These are phyloP conservation scores for Luperina nickerlii DNA, from an alignment of 2,888 invertebrate genomes.

Conservation along the genomic window DNA sequence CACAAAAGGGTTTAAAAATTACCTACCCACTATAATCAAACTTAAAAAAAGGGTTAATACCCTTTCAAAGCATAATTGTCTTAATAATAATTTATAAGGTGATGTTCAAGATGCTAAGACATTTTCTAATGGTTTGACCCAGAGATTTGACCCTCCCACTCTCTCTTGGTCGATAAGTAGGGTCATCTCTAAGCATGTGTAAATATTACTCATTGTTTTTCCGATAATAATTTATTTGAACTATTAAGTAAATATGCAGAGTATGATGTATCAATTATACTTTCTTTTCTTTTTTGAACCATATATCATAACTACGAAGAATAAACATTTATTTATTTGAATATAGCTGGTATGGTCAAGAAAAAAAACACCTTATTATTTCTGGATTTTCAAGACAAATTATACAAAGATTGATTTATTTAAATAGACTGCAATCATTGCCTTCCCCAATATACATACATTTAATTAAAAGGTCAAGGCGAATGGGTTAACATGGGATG, in stretches of 20 bases:
- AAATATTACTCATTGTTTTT: not conserved
- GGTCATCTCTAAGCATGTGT: not conserved
- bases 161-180: not conserved
- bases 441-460: not conserved
- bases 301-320: not conserved
- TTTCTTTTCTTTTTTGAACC: not conserved
- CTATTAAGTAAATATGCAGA: constrained; percentile 7
- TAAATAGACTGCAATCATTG: not conserved
- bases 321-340: not conserved
- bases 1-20: not conserved
- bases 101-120: not conserved
- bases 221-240: not conserved
- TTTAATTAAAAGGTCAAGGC: not conserved
- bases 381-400: not conserved
- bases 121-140: not conserved
- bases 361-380: not conserved
- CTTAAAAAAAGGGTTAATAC: not conserved
- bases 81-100: not conserved
- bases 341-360: not conserved
- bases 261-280: constrained; percentile 6
- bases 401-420: not conserved
- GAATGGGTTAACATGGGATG: not conserved
- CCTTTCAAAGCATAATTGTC: not conserved
- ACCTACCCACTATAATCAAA: not conserved
- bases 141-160: not conserved